Evolutionary conservation across 2,113 vertebrate genomes (phyloP), one percentile per base, ranked within the genome.

Genomic region (Motacilla alba): DNA sequence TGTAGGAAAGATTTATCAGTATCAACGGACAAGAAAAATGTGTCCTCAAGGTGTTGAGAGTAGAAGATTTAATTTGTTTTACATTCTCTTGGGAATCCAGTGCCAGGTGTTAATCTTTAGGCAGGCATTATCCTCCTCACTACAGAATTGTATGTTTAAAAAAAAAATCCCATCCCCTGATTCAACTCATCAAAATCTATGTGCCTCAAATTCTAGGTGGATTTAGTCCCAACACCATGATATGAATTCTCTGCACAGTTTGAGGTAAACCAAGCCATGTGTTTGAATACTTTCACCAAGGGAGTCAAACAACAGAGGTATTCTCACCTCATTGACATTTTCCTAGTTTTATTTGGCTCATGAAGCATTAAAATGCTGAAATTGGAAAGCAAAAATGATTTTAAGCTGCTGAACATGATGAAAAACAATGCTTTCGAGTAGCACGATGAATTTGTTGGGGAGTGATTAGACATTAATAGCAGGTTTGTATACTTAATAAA

Each of bases 261-360:
- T 69, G 63, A 77, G 43, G 50, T 80, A 93, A 94, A 92, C 20
- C 43, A 74, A 88, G 44, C 47, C 94, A 87, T 22, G 8, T 90
- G 64, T 83, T 86, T 86, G 55, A 90, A 72, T 83, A 83, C 13
- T 69, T 86, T 80, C 55, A 74, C 12, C n/a, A 62, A 69, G 33
- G 39, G 72, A 90, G 15, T 77, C 43, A 43, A 90, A 88, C 31
- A 83, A 69, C 43, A 56, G 73, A 59, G 55, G 43, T 78, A 85
- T 93, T 95, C 83, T 90, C 93, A 93, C 83, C 60, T 91, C 80
- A 63, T 44, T 81, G 76, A 90, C 33, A 75, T 92, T 96, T 95
- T 81, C 68, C 50, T 59, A 8, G 58, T 78, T 94, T 94, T 87
- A 77, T 93, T 96, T 92, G 80, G 83, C 79, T 93, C 64, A 52